Conservation (phyloP, 1,140 invertebrate species). For the Drepana arcuata region DNA sequence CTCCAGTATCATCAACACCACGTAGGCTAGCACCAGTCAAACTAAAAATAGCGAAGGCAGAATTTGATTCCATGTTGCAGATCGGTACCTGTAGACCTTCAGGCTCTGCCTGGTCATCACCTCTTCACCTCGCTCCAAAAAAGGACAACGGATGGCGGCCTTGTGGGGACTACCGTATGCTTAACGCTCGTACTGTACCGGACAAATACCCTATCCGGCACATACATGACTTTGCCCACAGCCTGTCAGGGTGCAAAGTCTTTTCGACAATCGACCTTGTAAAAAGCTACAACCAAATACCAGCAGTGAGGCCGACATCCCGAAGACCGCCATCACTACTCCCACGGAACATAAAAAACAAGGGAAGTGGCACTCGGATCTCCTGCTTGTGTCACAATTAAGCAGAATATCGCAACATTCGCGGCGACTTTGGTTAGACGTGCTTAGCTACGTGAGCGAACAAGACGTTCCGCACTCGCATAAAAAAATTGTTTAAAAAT, state of each 20-base stretch:
- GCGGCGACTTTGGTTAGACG: too few relatives aligned
- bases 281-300: constrained; percentile 2
- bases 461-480: neutral
- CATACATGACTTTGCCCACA: neutral
- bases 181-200: neutral
- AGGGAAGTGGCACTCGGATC: too few relatives aligned
- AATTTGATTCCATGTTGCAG: neutral
- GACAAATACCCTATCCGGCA: constrained; percentile 1
- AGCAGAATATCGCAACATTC: too few relatives aligned
- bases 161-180: too few relatives aligned
- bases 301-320: neutral
- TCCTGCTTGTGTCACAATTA: too few relatives aligned
- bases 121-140: neutral
- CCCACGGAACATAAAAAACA: too few relatives aligned
- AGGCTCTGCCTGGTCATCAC: neutral
- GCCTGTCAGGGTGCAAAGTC: neutral
- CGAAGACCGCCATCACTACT: neutral
- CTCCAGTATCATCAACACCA: constrained; percentile 1
- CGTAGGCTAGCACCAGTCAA: neutral
- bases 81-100: neutral
- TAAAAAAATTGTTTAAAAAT: constrained; percentile 4
- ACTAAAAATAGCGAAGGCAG: neutral
- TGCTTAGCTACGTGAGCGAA: too few relatives aligned
- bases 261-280: constrained; percentile 1
- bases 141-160: constrained; percentile 1